Base-by-base conservation (phyloP, 2,888 invertebrate species). In the Caenorhabditis angaria region DNA sequence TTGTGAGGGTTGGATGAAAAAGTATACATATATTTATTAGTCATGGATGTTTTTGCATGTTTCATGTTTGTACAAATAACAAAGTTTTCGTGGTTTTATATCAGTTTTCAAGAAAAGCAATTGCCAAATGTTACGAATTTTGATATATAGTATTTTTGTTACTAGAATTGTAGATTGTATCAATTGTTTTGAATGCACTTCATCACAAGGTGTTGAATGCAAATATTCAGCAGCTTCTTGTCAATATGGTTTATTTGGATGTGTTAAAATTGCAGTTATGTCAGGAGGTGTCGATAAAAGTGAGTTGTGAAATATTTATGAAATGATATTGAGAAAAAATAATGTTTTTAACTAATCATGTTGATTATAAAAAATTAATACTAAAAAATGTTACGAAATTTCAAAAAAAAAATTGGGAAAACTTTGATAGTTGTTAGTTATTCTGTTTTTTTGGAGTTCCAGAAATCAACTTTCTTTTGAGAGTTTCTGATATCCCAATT, bases 251-350 rank as follows among this genome's bases (percentile, higher is more conserved):
- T 61, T 82, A 6, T 82, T 82, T 47, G 82, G 82, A 35, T 82
- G 82, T 62, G 73, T 80, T 8, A 82, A 82, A 65, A 79, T 82
- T 24, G 80, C 77, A 1, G 58, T 75, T 6, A 64, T 75, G 2
- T 70, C 72, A 8, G 82, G 82, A 28, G 82, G 82, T 61, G 74
- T 82, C 12, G 80, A 82, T 56, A 70, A 71, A 69, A 78, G 82
- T 82, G 10, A 55, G 77, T 70, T 28, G n/a, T n/a, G 14, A 14
- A 28, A 24, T 24, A 1, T 1, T 5, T 32, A 8, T 32, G 5
- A 10, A 10, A 32, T 8, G 5, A 5, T 32, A 10, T 8, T 8
- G 32, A 10, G 10, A 32, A 32, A 5, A 5, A 32, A 32, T 8
- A 10, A 5, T 32, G 6, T 32, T 32, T 10, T 32, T n/a, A n/a